These are phyloP conservation scores for Sesia apiformis DNA, from an alignment of 2,888 invertebrate species.

Conservation along the genomic window DNA sequence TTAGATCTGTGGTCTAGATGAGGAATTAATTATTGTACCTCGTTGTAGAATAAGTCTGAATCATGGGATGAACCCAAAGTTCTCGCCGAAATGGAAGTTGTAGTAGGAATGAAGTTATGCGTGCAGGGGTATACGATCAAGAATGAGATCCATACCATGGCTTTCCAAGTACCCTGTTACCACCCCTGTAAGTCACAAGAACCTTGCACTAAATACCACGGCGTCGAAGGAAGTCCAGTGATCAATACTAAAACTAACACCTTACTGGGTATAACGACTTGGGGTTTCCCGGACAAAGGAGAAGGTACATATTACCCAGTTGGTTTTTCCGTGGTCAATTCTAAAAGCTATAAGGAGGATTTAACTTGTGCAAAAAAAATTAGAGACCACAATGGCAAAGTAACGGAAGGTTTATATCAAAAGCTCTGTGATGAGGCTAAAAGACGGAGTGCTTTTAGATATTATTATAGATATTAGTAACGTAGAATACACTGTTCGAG, in stretches of 20 bases:
- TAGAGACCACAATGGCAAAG: conserved; percentile 12
- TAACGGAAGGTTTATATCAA: conserved; percentile 27
- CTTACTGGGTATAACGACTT: conserved; percentile 43
- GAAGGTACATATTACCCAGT: conserved; percentile 28
- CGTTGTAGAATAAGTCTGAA: too few species aligned
- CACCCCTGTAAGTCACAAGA: conserved; percentile 25
- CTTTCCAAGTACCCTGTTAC: conserved; percentile 36
- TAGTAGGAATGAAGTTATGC: conserved; percentile 29
- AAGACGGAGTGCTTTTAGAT: too few species aligned
- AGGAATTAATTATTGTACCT: too few species aligned
- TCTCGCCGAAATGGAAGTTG: conserved; percentile 27
- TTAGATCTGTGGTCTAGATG: too few species aligned
- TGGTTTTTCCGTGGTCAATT: conserved; percentile 41
- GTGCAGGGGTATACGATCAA: conserved; percentile 19
- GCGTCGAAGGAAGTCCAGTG: conserved; percentile 39
- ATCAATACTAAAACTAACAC: conserved; percentile 18
- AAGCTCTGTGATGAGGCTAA: conserved; percentile 21
- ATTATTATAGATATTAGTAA: too few species aligned
- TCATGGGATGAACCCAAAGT: conserved; percentile 13
- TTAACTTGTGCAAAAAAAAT: conserved; percentile 36
- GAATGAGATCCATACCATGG: not conserved
- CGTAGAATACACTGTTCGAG: too few species aligned
- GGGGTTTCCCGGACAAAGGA: conserved; percentile 23
- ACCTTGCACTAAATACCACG: conserved; percentile 28
- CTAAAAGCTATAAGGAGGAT: conserved; percentile 30